Conservation (phyloP, 2,888 invertebrate genomes). For the Leptinotarsa rubiginosa region DNA sequence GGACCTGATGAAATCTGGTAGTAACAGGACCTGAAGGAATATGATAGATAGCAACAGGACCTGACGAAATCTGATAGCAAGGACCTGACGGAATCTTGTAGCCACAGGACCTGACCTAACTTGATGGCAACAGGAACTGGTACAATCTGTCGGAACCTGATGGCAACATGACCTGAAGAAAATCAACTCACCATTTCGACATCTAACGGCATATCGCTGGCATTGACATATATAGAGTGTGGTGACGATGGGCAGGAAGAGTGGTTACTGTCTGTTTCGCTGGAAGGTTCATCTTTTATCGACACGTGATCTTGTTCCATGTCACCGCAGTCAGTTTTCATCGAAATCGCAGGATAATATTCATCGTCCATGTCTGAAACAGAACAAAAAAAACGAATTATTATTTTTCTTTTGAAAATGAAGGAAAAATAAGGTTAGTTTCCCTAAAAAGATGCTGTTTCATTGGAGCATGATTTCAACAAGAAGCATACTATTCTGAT, state of each 20-base stretch:
- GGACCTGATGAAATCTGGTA: too few species aligned
- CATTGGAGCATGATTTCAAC: too few species aligned
- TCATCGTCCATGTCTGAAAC: conserved; percentile 90
- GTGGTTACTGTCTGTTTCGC: conserved; percentile 78
- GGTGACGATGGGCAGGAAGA: conserved; percentile 81
- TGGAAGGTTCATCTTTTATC: conserved; percentile 84
- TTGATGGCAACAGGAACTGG: neutral
- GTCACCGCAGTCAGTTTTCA: conserved; percentile 71
- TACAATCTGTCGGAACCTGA: too few species aligned
- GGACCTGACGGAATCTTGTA: too few species aligned
- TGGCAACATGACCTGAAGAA: neutral
- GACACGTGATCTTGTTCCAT: conserved; percentile 59
- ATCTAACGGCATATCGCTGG: conserved; percentile 56
- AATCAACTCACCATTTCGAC: conserved; percentile 55
- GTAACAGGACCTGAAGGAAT: too few species aligned
- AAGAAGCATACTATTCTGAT: too few species aligned
- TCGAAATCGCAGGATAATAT: conserved; percentile 85
- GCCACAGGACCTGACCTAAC: too few species aligned
- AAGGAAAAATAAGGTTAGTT: too few species aligned
- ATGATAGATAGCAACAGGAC: too few species aligned
- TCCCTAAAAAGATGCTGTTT: too few species aligned
- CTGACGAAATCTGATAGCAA: too few species aligned
- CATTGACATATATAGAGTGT: conserved; percentile 57
- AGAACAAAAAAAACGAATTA: neutral
- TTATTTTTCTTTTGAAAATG: too few species aligned